phyloP scores from a whole-genome alignment of 2,113 vertebrate genomes.

The Pterocles orientalis region DNA sequence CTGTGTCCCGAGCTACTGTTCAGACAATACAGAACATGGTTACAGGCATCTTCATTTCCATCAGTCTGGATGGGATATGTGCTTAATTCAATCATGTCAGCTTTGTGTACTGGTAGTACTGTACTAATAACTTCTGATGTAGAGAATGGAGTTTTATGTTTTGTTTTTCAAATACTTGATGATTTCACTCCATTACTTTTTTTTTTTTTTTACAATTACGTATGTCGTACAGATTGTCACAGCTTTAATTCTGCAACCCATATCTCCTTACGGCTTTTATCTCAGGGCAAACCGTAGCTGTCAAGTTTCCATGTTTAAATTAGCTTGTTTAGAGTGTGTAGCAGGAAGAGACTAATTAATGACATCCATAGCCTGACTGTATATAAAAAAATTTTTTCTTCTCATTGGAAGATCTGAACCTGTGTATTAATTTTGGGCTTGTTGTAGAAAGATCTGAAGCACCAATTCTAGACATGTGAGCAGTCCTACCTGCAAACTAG shows the following conservation, averaged over 20 bases:
- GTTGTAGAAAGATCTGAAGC: not conserved
- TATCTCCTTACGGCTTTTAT: constrained; percentile 10
- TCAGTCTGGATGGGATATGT: not conserved
- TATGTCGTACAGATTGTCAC: not conserved
- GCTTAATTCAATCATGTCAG: constrained; percentile 7
- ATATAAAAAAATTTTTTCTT: too few species aligned
- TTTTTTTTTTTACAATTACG: not conserved
- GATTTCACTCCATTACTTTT: not conserved
- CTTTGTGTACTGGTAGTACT: not conserved
- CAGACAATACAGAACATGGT: not conserved
- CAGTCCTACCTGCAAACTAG: not conserved
- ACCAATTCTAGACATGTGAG: not conserved
- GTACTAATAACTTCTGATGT: constrained; percentile 11
- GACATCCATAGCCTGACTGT: not conserved
- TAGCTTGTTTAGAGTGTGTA: not conserved
- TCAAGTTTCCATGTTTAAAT: constrained; percentile 27
- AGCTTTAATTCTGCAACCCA: not conserved
- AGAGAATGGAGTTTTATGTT: constrained; percentile 16
- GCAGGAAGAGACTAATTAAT: not conserved
- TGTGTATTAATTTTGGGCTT: not conserved
- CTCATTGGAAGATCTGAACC: not conserved
- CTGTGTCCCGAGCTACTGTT: not conserved
- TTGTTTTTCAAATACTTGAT: not conserved
- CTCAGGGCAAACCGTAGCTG: constrained; percentile 3
- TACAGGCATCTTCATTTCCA: not conserved